Evolutionary conservation across 2,888 invertebrate genomes (phyloP), one percentile per base, ranked within the genome.

Genomic region (Rhagonycha lutea): DNA sequence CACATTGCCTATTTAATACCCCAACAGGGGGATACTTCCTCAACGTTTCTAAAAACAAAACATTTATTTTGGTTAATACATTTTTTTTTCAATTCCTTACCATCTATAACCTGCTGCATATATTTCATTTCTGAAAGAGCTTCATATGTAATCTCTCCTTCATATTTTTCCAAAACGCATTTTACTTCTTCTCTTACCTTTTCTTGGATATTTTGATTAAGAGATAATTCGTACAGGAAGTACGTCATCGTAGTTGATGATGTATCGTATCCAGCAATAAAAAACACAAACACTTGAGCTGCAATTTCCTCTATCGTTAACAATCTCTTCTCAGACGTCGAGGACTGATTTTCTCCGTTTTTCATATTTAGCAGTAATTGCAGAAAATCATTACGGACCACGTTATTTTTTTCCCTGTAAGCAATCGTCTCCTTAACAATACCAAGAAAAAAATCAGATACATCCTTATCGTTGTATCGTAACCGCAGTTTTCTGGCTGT

Each of bases 341-440:
- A 24, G n/a, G 47, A n/a, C 2, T 14, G 47, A 0, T 61, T n/a
- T 12, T 70, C 11, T 28, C 14, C 77, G 28, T 82, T 78, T 9
- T 81, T 83, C 9, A 84, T 68, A 68, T 81, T 78, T 11, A 84
- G 76, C 70, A 91, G 84, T 2, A 90, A 81, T 77, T 91, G 89
- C 29, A 92, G 83, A 76, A 91, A 90, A 83, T 91, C 91, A 69
- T 90, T 89, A n/a, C 89, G 84, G 0, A 81, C 83, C 0, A 90
- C 78, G 0, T 88, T 85, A 75, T 87, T 87, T 32, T 85, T 83
- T 78, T 88, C 87, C 47, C 90, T 84, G 71, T 88, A 85, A 0
- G 87, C 83, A 2, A 89, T 84, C 0, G 88, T 88, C 0, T 88
- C 84, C 0, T 82, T 85, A 1, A 89, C 88, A 0, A 88, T 83